Evolutionary conservation across 2,888 invertebrate genomes (phyloP).

Genomic region (Electrophaes corylata): DNA sequence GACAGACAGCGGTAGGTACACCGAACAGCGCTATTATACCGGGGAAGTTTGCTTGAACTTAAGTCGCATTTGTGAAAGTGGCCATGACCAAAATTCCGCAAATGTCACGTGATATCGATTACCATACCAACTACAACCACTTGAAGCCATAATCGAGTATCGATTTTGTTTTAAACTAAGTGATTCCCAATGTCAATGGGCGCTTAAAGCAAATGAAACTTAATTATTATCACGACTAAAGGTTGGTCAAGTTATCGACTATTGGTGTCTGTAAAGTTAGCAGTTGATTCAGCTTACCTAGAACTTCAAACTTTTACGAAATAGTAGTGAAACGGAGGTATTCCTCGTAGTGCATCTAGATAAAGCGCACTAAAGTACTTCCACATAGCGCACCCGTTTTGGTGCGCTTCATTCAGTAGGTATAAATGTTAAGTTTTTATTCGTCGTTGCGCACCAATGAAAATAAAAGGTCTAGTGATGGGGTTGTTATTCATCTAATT

Average conservation of each 20-base stretch:
- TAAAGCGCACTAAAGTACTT: no score
- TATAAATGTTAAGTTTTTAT: no score
- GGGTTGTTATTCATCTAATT: no score
- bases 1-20: no score
- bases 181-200: slow-evolving; percentile 11
- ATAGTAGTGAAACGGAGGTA: not conserved
- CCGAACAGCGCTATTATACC: no score
- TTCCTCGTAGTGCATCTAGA: not conserved
- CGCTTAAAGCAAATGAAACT: not conserved
- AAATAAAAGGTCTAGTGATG: no score
- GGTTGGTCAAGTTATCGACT: slow-evolving; percentile 9
- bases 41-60: slow-evolving; percentile 14
- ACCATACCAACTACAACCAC: not conserved
- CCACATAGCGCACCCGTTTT: no score
- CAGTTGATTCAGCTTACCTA: slow-evolving; percentile 17
- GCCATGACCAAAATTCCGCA: slow-evolving; percentile 10
- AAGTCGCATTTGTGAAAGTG: slow-evolving; percentile 12
- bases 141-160: not conserved
- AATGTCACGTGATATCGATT: slow-evolving; percentile 5
- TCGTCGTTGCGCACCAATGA: no score
- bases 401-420: no score
- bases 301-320: slow-evolving; percentile 85
- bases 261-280: slow-evolving; percentile 20
- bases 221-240: slow-evolving; percentile 3
- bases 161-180: not conserved